Evolutionary conservation across 2,113 vertebrate species (phyloP).

Genomic region (Barnardius zonarius): DNA sequence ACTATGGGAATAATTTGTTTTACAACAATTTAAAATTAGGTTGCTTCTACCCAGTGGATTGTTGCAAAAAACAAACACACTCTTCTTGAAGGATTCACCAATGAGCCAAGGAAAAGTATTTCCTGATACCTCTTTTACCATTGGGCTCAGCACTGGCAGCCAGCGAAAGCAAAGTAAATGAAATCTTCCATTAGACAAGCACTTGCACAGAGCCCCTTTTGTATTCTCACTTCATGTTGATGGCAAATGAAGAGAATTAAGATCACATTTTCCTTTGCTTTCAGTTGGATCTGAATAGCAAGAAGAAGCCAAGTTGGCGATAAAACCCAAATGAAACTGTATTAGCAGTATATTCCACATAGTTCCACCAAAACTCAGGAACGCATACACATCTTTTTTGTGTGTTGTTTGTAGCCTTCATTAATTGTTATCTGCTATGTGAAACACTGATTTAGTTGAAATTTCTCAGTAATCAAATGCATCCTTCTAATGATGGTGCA

Average conservation of each 20-base stretch:
- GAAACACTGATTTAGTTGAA: background rate
- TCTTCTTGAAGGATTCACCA: background rate
- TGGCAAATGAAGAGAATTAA: background rate
- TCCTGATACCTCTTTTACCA: background rate
- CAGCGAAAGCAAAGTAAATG: background rate
- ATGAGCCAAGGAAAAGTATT: background rate
- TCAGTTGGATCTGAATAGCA: background rate
- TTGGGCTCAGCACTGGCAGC: background rate
- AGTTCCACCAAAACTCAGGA: background rate
- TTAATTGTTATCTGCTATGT: background rate
- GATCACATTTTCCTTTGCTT: background rate
- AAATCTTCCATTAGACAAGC: background rate
- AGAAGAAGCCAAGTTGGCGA: background rate
- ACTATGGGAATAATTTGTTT: background rate
- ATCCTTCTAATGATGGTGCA: background rate
- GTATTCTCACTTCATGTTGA: background rate
- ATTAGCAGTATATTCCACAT: background rate
- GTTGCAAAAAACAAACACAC: background rate
- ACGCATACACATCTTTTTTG: background rate
- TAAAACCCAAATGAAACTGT: background rate
- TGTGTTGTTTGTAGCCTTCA: background rate
- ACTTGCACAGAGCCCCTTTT: background rate
- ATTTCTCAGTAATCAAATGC: background rate
- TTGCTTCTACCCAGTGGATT: background rate
- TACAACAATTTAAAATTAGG: background rate